Percentiles rank a stretch among this genome's conserved stretches.
Conservation (phyloP, 2,888 invertebrate species). For the Drosophila emarginata region DNA sequence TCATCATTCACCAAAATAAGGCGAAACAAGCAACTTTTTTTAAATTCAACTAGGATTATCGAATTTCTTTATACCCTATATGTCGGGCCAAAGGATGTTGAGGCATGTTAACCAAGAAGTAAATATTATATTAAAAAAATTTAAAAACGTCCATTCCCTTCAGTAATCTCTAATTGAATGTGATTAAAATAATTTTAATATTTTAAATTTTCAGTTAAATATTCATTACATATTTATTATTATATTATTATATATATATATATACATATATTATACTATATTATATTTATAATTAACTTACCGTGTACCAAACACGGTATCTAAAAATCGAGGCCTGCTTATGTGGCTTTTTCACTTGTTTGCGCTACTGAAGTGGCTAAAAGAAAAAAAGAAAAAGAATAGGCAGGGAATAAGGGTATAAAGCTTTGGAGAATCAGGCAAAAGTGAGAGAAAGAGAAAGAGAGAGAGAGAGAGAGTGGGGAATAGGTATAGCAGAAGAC, state of each 20-base stretch:
- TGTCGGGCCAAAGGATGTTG: too few species aligned
- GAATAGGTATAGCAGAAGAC: not conserved
- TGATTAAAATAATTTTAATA: not conserved
- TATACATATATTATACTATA: too few species aligned
- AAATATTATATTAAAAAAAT: too few species aligned
- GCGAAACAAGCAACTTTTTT: conserved; percentile 48
- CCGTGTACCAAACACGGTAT: too few species aligned
- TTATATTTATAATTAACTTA: too few species aligned
- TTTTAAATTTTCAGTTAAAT: too few species aligned
- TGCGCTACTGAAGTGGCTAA: not conserved
- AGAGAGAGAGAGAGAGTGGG: not conserved
- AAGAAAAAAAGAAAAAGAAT: not conserved
- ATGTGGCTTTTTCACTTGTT: conserved; percentile 22
- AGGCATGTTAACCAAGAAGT: too few species aligned
- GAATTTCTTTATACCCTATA: not conserved
- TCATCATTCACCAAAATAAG: conserved; percentile 40
- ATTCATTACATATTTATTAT: conserved; percentile 7
- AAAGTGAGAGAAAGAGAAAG: not conserved
- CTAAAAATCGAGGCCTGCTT: not conserved
- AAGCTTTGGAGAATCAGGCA: not conserved
- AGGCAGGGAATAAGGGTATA: not conserved
- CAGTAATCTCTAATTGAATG: too few species aligned
- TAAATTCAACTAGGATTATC: conserved; percentile 48
- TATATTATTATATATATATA: too few species aligned
- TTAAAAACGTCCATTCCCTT: too few species aligned